Percentiles rank a stretch among this genome's conserved stretches.
Conservation (phyloP, 2,113 vertebrate species). For the Coryphaenoides rupestris region DNA sequence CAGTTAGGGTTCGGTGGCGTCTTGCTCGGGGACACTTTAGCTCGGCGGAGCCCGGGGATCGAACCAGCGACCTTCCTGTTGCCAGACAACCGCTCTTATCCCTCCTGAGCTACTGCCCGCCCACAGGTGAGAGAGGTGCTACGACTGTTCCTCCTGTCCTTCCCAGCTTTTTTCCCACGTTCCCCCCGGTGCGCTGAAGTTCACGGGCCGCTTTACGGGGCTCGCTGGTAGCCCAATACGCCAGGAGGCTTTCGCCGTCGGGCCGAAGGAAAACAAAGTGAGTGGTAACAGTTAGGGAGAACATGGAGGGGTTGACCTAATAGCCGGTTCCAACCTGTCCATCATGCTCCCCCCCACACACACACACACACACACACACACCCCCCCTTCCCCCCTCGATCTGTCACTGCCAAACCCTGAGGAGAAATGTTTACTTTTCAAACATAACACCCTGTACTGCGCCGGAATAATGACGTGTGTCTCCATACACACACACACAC, state of each 20-base stretch:
- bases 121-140: too few species aligned
- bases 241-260: conserved; percentile 16
- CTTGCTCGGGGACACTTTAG: too few species aligned
- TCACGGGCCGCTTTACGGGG: too few species aligned
- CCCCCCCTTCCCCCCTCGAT: not conserved
- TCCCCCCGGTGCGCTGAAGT: too few species aligned
- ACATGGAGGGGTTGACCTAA: conserved; percentile 14
- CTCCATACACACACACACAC: conserved; percentile 6
- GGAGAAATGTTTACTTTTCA: conserved; percentile 58
- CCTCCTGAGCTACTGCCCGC: too few species aligned
- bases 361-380: too few species aligned
- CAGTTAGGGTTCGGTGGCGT: too few species aligned
- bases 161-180: too few species aligned
- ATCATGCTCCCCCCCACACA: conserved; percentile 22
- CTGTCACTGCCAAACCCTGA: conserved; percentile 44
- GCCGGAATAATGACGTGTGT: conserved; percentile 28
- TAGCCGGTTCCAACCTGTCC: conserved; percentile 31
- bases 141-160: too few species aligned
- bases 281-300: conserved; percentile 15
- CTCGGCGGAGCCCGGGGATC: too few species aligned
- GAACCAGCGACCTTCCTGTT: too few species aligned
- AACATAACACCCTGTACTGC: conserved; percentile 29
- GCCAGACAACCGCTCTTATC: too few species aligned
- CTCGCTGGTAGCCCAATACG: conserved; percentile 18
- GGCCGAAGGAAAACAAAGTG: conserved; percentile 18